Conservation (phyloP, 2,113 vertebrate genomes). For the human region DNA sequence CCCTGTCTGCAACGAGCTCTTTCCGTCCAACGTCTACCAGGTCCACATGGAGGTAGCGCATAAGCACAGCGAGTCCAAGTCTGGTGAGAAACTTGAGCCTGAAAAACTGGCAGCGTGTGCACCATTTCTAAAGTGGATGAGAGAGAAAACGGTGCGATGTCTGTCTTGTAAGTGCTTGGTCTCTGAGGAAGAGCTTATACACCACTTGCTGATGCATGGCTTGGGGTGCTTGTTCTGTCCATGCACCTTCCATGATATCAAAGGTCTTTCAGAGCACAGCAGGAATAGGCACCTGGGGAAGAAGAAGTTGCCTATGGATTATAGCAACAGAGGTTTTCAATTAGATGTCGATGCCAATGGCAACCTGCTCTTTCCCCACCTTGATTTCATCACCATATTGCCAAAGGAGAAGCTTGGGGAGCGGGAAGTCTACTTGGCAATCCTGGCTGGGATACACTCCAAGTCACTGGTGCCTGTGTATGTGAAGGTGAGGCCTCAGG, state of each 20-base stretch:
- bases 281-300: conserved; percentile 88
- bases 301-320: conserved; percentile 90
- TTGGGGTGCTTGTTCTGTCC: conserved; percentile 95
- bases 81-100: conserved; percentile 56
- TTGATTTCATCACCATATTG: conserved; percentile 91
- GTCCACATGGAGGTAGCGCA: conserved; percentile 95
- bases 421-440: conserved; percentile 91
- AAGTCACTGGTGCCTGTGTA: conserved; percentile 88
- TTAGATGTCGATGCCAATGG: conserved; percentile 88
- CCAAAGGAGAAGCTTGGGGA: conserved; percentile 93
- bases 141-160: conserved; percentile 93
- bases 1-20: conserved; percentile 95
- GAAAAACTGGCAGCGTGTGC: conserved; percentile 91
- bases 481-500: conserved; percentile 90
- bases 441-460: conserved; percentile 88
- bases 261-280: conserved; percentile 90
- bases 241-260: conserved; percentile 92
- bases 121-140: conserved; percentile 92
- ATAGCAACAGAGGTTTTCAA: conserved; percentile 91
- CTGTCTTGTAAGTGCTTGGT: conserved; percentile 92
- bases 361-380: conserved; percentile 92
- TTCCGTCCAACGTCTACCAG: conserved; percentile 95
- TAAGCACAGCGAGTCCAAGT: conserved; percentile 81
- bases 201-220: conserved; percentile 94
- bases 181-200: conserved; percentile 91